These are phyloP conservation scores for Caenorhabditis briggsae DNA, from an alignment of 1,140 invertebrate genomes.

Conservation along the genomic window DNA sequence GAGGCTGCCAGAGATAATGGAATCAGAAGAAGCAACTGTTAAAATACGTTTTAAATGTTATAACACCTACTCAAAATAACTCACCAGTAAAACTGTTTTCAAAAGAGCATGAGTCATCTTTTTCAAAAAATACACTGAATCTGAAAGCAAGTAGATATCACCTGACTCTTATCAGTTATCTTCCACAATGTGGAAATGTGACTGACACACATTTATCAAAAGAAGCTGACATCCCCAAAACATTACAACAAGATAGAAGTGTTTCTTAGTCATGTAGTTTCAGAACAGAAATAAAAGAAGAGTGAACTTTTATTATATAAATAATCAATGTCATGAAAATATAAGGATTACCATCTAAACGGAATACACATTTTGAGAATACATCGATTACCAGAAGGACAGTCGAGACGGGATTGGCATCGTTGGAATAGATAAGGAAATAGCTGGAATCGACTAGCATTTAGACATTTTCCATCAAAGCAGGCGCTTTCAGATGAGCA, in stretches of 20 bases:
- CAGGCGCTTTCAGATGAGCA: constrained; percentile 14
- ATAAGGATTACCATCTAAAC: constrained; percentile 34
- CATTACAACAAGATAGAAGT: constrained; percentile 15
- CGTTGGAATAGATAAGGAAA: constrained; percentile 27
- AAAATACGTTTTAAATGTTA: background rate
- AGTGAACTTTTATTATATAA: constrained; percentile 2
- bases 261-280: background rate
- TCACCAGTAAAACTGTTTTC: background rate
- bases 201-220: background rate
- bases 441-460: background rate
- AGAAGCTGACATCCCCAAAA: background rate
- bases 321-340: background rate
- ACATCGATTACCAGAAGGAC: background rate
- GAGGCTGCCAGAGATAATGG: background rate
- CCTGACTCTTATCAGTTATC: background rate
- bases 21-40: background rate
- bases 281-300: background rate
- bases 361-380: constrained; percentile 29
- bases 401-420: constrained; percentile 17
- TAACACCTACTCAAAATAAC: background rate
- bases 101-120: background rate
- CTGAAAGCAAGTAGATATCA: background rate
- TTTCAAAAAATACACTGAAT: background rate
- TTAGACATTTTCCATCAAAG: constrained; percentile 35
- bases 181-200: background rate